Percentiles rank a stretch among this genome's conserved stretches.
phyloP scores from a whole-genome alignment of 2,113 vertebrate genomes.

The Aegithalos caudatus region DNA sequence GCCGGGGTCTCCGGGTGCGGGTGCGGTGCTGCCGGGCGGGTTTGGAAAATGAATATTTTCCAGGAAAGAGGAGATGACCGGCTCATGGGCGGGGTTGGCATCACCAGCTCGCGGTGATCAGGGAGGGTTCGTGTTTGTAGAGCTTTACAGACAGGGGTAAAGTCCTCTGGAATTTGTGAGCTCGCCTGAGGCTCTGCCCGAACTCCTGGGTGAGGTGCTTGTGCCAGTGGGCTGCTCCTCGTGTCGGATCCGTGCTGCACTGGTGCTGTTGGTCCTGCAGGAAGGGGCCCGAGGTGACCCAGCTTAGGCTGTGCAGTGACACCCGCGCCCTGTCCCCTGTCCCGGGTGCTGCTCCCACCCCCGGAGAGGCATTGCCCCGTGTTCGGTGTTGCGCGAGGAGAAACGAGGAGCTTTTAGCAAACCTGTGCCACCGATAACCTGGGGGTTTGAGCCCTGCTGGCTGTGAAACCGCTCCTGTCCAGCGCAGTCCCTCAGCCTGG shows the following conservation, averaged over 20 bases:
- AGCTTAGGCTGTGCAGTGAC: fast-evolving
- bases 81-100: neutral
- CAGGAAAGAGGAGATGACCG: neutral
- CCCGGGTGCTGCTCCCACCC: neutral
- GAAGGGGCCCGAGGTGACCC: neutral
- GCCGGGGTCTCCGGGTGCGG: neutral
- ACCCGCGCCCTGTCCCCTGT: fast-evolving
- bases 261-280: too few relatives aligned
- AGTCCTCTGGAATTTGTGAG: neutral
- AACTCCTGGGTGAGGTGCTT: fast-evolving
- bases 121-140: neutral
- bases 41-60: neutral
- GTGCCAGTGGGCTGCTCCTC: fast-evolving
- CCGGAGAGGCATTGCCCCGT: fast-evolving
- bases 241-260: too few relatives aligned
- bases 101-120: neutral
- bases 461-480: neutral
- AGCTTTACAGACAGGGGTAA: neutral
- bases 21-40: neutral
- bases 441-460: neutral
- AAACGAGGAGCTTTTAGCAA: fast-evolving
- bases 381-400: fast-evolving
- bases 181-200: neutral
- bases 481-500: fast-evolving
- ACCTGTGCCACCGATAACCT: fast-evolving